phyloP scores from a whole-genome alignment of 2,888 invertebrate genomes.

The Harpalus rubripes region DNA sequence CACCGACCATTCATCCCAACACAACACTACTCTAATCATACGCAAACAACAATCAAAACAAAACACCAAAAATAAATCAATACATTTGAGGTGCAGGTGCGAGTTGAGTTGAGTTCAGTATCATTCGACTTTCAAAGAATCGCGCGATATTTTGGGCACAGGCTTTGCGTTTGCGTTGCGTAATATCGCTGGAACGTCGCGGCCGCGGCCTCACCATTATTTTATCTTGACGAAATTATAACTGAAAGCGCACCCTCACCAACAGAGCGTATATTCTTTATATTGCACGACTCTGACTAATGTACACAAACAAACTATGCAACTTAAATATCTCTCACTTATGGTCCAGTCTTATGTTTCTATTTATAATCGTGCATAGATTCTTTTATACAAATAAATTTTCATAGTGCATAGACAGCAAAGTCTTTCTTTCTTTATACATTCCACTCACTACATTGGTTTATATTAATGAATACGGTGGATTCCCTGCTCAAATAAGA shows the following conservation, averaged over 20 bases:
- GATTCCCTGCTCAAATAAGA: slow-evolving; percentile 3
- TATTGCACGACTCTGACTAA: slow-evolving; percentile 57
- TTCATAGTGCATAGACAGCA: slow-evolving; percentile 3
- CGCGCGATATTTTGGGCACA: slow-evolving; percentile 26
- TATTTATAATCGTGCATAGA: slow-evolving; percentile 28
- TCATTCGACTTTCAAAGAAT: slow-evolving; percentile 11
- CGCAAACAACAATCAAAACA: slow-evolving; percentile 38
- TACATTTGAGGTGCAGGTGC: slow-evolving; percentile 43
- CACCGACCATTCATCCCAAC: background rate
- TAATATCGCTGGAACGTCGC: slow-evolving; percentile 59
- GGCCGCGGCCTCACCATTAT: too few relatives aligned
- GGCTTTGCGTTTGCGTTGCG: slow-evolving; percentile 14
- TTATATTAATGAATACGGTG: background rate
- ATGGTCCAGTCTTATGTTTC: background rate
- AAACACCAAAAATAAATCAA: slow-evolving; percentile 54
- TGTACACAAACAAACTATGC: background rate
- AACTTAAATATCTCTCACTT: background rate
- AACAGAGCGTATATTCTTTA: slow-evolving; percentile 59
- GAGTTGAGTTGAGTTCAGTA: slow-evolving; percentile 25
- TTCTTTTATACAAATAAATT: slow-evolving; percentile 51
- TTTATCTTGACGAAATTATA: slow-evolving; percentile 21
- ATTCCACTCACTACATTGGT: background rate
- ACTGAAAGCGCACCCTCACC: slow-evolving; percentile 4
- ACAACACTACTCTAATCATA: slow-evolving; percentile 18
- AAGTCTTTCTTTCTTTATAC: background rate